Conservation (phyloP, 2,113 vertebrate genomes). For the Vidua chalybeata region DNA sequence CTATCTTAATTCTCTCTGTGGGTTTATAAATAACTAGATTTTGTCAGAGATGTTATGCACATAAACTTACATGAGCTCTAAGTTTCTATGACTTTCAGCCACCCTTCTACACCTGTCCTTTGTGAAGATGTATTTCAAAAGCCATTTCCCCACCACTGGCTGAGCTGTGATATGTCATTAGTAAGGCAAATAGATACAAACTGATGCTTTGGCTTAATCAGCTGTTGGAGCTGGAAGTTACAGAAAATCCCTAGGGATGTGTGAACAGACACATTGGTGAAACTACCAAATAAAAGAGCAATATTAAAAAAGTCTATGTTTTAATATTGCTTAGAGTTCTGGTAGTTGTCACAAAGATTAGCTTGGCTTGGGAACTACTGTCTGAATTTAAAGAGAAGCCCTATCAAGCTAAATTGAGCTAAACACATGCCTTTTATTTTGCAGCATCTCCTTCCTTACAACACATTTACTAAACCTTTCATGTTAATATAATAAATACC, state of each 20-base stretch:
- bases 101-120: neutral
- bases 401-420: neutral
- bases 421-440: neutral
- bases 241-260: neutral
- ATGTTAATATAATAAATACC: fast-evolving
- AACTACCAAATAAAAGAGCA: neutral
- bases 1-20: neutral
- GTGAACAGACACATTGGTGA: neutral
- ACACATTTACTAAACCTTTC: neutral
- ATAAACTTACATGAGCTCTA: neutral
- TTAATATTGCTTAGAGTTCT: neutral
- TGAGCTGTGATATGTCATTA: neutral
- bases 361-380: neutral
- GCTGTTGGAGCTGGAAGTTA: neutral
- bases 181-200: neutral
- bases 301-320: neutral
- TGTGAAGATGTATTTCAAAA: neutral
- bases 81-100: neutral
- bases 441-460: neutral
- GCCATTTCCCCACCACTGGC: neutral
- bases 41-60: neutral
- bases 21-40: neutral
- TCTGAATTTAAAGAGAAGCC: neutral
- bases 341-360: neutral
- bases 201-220: neutral